Conservation (phyloP, 2,113 vertebrate genomes). For the Anolis carolinensis region DNA sequence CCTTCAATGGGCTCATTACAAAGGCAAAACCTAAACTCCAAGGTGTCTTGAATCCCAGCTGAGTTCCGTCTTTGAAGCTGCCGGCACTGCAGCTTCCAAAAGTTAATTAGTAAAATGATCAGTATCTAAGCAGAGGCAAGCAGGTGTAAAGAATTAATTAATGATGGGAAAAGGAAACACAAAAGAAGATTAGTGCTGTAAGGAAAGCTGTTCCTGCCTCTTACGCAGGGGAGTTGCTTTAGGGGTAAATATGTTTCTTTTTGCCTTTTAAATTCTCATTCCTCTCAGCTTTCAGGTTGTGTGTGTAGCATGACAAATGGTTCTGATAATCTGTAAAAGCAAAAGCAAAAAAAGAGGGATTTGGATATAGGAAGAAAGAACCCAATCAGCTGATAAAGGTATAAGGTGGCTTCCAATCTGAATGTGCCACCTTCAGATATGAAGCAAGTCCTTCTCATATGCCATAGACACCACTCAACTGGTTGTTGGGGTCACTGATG, state of each 20-base stretch:
- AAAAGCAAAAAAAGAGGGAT: background rate
- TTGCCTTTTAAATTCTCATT: background rate
- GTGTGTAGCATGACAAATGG: background rate
- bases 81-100: background rate
- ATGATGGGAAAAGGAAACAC: conserved; percentile 26
- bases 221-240: conserved; percentile 9
- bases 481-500: too few species aligned
- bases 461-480: too few species aligned
- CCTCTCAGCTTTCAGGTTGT: background rate
- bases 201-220: background rate
- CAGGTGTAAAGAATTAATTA: conserved; percentile 16
- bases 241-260: conserved; percentile 23
- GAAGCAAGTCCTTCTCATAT: background rate
- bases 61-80: background rate
- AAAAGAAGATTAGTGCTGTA: conserved; percentile 5
- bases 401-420: background rate
- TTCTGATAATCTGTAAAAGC: background rate
- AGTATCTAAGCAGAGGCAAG: background rate
- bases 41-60: background rate
- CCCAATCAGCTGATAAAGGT: background rate
- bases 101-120: conserved; percentile 21
- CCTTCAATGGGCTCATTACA: background rate
- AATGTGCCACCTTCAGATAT: background rate
- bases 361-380: background rate
- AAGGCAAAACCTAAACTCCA: background rate